Evolutionary conservation across 2,113 vertebrate species (phyloP).

Genomic region (Zapus hudsonius): DNA sequence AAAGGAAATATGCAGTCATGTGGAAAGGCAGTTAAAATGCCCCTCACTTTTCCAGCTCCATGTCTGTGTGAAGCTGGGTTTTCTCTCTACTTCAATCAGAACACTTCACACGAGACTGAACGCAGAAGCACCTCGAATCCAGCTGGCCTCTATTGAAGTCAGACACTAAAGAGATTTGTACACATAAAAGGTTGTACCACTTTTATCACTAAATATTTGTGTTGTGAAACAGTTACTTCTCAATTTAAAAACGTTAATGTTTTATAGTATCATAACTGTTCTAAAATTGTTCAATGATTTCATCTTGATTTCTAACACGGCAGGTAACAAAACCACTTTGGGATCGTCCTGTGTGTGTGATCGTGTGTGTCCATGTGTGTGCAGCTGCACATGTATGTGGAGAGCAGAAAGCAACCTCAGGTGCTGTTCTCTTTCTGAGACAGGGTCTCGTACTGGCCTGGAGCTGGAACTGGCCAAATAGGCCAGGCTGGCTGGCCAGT

Average conservation of each 20-base stretch:
- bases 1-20: constrained; percentile 52
- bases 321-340: constrained; percentile 3
- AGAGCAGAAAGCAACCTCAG: no score
- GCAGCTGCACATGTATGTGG: no score
- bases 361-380: no score
- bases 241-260: constrained; percentile 32
- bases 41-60: constrained; percentile 20
- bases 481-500: no score
- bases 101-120: constrained; percentile 44
- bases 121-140: not conserved
- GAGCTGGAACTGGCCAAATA: no score
- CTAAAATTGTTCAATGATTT: constrained; percentile 32
- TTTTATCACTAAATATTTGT: constrained; percentile 42
- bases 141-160: constrained; percentile 42
- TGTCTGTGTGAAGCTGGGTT: constrained; percentile 44
- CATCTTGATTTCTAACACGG: not conserved
- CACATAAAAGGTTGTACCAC: not conserved
- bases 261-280: constrained; percentile 24
- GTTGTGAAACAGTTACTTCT: constrained; percentile 16
- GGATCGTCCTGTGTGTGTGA: no score
- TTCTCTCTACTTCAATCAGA: constrained; percentile 57
- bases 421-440: no score
- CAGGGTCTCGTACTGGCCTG: no score
- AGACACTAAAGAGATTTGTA: constrained; percentile 21
- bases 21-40: constrained; percentile 56